Conservation (phyloP, 2,113 vertebrate genomes). For the Muscicapa adusta region DNA sequence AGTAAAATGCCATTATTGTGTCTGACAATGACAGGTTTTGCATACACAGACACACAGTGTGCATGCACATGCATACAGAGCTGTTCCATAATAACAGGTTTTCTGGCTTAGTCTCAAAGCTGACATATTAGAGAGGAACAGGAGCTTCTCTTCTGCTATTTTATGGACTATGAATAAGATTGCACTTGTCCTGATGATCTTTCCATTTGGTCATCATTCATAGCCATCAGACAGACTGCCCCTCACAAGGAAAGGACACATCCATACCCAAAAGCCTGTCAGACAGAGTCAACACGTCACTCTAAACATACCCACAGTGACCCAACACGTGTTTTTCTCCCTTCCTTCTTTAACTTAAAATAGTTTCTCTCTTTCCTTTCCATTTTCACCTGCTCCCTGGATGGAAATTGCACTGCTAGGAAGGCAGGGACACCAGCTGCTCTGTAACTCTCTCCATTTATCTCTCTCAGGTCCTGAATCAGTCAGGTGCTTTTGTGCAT, state of each 20-base stretch:
- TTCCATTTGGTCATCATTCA: not conserved
- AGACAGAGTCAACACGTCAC: not conserved
- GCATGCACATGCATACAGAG: not conserved
- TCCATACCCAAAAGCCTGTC: not conserved
- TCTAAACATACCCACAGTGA: not conserved
- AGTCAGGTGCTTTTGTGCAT: not conserved
- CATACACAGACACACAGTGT: not conserved
- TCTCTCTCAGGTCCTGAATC: not conserved
- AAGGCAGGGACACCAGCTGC: slow-evolving; percentile 20
- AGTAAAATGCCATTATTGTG: not conserved
- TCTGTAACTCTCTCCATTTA: not conserved
- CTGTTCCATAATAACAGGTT: not conserved
- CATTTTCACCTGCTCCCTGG: not conserved
- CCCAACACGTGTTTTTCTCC: not conserved
- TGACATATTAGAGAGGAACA: not conserved
- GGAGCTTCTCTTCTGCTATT: not conserved
- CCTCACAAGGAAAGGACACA: not conserved
- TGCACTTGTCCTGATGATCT: not conserved
- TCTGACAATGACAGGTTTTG: not conserved
- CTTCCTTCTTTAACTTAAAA: not conserved
- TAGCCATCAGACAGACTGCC: not conserved
- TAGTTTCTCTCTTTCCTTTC: not conserved
- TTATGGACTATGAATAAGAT: not conserved
- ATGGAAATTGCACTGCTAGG: not conserved
- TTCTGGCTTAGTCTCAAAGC: not conserved